Base-by-base conservation (phyloP, 2,888 invertebrate species). In the Lypha dubia region DNA sequence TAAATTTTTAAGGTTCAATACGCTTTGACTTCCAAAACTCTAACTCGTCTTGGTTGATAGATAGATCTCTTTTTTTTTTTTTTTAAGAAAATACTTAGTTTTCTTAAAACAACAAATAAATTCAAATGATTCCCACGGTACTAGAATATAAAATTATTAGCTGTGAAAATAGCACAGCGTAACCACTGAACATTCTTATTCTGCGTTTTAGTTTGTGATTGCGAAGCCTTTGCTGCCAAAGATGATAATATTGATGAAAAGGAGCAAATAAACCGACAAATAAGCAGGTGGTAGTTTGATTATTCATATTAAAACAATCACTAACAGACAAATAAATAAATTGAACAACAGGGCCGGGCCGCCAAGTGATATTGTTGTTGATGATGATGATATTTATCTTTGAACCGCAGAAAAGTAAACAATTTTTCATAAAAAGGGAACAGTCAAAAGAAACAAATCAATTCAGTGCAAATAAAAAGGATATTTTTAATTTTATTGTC, bases 381-480 rank as follows among this genome's bases (percentile, higher is more conserved):
- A 56, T 53, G 22, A 44, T 63, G 68, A 63, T 81, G 87, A 86
- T 87, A 85, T 86, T 86, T 86, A 86, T 85, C 85, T 82, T 79
- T 56, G 85, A 86, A 86, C 85, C 87, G 71, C 87, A 86, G 82
- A 85, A 76, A 86, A 79, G 79, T 60, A 81, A 84, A 84, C 63
- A 80, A 53, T 70, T 77, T 49, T 60, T 60, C 17, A 32, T 68
- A 79, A 63, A 76, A 82, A 68, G 62, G 68, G 67, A 77, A 32
- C 60, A 58, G n/a, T 17, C 49, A 71, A 77, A 58, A 24, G 44
- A 77, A 65, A 56, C 44, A 70, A 70, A 53, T 44, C 51, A 71
- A 60, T 22, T 38, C 60, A 58, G 74, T 70, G 81, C 84, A 84
- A 81, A 84, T 79, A 81, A 70, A 63, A 63, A 32, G 67, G n/a